Base-by-base conservation (phyloP, 2,888 invertebrate species). In the Pyralis farinalis region DNA sequence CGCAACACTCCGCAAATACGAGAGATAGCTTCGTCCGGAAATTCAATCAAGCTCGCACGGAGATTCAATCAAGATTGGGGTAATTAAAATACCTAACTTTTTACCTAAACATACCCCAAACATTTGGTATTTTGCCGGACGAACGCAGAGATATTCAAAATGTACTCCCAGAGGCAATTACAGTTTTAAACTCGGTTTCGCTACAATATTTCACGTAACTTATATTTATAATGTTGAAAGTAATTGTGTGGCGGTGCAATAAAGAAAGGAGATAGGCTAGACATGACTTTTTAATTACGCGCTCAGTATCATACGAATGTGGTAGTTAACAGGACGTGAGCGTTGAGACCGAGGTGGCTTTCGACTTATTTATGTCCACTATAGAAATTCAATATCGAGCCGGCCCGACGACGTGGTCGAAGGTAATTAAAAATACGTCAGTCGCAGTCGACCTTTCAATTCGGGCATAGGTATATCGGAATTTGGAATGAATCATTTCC, bases 341-440 rank as follows among this genome's bases (percentile, higher is more conserved):
- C 25, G 25, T 3, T 44, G 57, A 58, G 60, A 49, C 51, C 46
- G 58, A 55, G 62, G 53, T 58, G 60, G 50, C 57, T 68, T 63
- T 63, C 63, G 57, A 71, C 72, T 77, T 77, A 76, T 77, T 80
- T 77, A 80, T 78, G 82, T 72, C 77, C 76, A 77, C 80, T 78
- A 78, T 77, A 75, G 73, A 76, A 77, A 80, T 83, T 81, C 78
- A 80, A 84, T 80, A 83, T 73, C 66, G 67, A 66, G 53, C 58
- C 71, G 69, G 63, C 64, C 61, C 69, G 70, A 68, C 66, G 70
- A 71, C 69, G 82, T 71, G 85, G 87, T 82, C 68, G 76, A 63
- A 67, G 81, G 80, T 87, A 85, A 87, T 88, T 88, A 87, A 88
- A 88, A 87, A 88, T 81, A 84, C 78, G 87, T 88, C 87, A 86